Percentiles rank a stretch among this genome's conserved stretches.
Evolutionary conservation across 1,140 invertebrate genomes (phyloP).

Genomic region (Pygmarrhopalites habei): DNA sequence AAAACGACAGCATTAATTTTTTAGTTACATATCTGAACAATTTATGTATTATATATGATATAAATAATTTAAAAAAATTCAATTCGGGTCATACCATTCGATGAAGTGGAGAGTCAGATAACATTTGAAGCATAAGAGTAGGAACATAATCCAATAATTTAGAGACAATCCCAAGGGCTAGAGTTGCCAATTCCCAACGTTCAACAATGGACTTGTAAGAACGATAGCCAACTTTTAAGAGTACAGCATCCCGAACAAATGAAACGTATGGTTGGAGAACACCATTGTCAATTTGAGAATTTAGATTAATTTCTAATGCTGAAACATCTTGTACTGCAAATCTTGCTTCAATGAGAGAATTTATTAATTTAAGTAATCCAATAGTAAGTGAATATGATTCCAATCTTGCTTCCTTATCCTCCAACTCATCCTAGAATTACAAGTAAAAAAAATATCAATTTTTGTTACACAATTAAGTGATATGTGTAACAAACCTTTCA

Average conservation of each 20-base stretch:
- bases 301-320: slow-evolving; percentile 12
- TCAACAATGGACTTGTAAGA: slow-evolving; percentile 68
- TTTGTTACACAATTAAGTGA: too few species aligned
- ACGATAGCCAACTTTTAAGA: slow-evolving; percentile 67
- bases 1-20: too few species aligned
- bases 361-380: slow-evolving; percentile 69
- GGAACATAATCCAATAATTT: slow-evolving; percentile 31
- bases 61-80: neutral
- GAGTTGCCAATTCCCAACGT: slow-evolving; percentile 25
- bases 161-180: slow-evolving; percentile 23
- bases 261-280: slow-evolving; percentile 79
- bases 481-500: too few species aligned
- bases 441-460: too few species aligned
- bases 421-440: slow-evolving; percentile 49
- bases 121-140: slow-evolving; percentile 31
- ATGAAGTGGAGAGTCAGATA: slow-evolving; percentile 34
- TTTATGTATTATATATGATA: neutral
- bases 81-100: slow-evolving; percentile 27
- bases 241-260: slow-evolving; percentile 69
- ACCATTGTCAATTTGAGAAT: slow-evolving; percentile 27
- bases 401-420: slow-evolving; percentile 75
- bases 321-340: slow-evolving; percentile 17
- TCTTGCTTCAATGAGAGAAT: slow-evolving; percentile 62
- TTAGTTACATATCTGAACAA: too few species aligned
- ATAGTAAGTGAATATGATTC: slow-evolving; percentile 79